Base-by-base conservation (phyloP, 2,113 vertebrate species). In the Stigmatopora nigra region DNA sequence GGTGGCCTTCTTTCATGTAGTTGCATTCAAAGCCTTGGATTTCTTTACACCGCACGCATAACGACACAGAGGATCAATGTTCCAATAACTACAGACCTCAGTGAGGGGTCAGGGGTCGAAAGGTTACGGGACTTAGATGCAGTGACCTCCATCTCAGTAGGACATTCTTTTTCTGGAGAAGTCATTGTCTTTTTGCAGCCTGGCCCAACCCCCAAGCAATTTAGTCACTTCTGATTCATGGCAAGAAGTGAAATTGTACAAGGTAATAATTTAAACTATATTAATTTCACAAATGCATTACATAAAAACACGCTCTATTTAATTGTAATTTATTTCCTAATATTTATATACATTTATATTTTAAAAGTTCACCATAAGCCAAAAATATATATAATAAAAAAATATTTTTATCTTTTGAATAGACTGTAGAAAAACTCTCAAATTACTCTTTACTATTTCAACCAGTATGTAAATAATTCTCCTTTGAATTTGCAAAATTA, bases 81-180 rank as follows among this genome's bases (percentile, higher is more conserved):
- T 68, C 69, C 47, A 78, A 82, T 78, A 84, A 83, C 86, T 78
- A 77, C 68, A 79, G 77, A 75, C 77, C 71, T 72, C 1, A 31
- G 25, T 68, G 68, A 68, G 66, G 46, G 77, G 78, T 80, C 64
- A 74, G 73, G 78, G 84, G 79, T 85, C 84, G 70, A 87, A 82
- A 89, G 86, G 87, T 88, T 70, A 84, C 5, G 31, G 81, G 78
- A 80, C 78, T 68, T 72, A 87, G 82, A 79, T 86, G 78, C 82
- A 78, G 53, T 81, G 86, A 89, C 86, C 88, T 41, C 73, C 57
- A 62, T 64, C 75, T 45, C 86, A 87, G 84, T 80, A 71, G 83
- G 88, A 79, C 69, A 68, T 78, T 83, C 67, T 79, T 67, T 73
- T 83, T 74, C 79, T 87, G 78, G 81, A 89, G 85, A 85, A 82